A percentile compares a stretch with the other conserved stretches of the same genome.
These are phyloP conservation scores for Ploceus nigricollis DNA, from an alignment of 2,113 vertebrate species.

Conservation along the genomic window DNA sequence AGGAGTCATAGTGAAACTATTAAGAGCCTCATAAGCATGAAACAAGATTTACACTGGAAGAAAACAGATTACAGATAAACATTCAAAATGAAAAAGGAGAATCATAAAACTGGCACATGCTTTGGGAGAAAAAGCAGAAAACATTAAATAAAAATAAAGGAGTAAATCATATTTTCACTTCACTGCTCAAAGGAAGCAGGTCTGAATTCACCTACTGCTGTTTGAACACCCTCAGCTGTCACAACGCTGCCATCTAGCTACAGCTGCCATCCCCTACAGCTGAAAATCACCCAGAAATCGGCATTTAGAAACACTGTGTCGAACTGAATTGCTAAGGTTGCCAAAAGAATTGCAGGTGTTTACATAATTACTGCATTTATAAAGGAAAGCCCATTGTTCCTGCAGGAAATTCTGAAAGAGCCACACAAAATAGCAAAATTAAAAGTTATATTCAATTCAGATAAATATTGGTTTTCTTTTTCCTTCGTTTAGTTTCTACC, in stretches of 20 bases:
- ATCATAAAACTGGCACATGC: neutral
- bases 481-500: neutral
- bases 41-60: conserved; percentile 8
- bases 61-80: conserved; percentile 20
- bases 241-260: conserved; percentile 47
- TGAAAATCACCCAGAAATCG: accelerated
- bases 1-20: neutral
- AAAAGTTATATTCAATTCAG: neutral
- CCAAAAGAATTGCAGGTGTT: neutral
- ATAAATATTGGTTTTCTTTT: neutral
- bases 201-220: neutral
- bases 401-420: neutral
- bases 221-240: neutral
- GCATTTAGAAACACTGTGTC: neutral
- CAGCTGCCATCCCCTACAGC: neutral
- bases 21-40: neutral
- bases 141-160: neutral
- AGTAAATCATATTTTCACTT: conserved; percentile 14
- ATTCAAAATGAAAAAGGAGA: conserved; percentile 10
- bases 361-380: neutral
- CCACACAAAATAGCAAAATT: neutral
- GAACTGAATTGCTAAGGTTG: neutral
- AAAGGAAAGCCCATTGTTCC: neutral
- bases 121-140: neutral
- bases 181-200: neutral